Conservation (phyloP, 2,113 vertebrate species). For the Microtus pennsylvanicus region DNA sequence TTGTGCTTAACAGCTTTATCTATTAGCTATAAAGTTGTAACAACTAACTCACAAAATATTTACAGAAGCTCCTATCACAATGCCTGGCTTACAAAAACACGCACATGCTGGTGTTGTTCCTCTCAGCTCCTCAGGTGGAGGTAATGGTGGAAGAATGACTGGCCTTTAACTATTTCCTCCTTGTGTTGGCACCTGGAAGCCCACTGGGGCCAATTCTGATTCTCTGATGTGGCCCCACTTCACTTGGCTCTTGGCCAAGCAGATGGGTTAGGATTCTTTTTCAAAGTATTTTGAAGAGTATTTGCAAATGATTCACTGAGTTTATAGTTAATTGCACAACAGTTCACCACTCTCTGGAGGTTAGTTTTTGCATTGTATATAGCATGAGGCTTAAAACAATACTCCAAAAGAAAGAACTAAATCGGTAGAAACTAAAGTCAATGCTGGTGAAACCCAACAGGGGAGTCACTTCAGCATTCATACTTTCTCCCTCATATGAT, state of each 20-base stretch:
- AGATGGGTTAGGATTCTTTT: background rate
- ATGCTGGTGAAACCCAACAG: background rate
- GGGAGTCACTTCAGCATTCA: background rate
- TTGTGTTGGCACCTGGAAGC: background rate
- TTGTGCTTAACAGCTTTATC: constrained; percentile 48
- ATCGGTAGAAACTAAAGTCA: background rate
- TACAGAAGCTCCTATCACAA: background rate
- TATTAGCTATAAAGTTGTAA: constrained; percentile 30
- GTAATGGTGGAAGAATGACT: background rate
- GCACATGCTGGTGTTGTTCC: background rate
- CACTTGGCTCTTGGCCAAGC: background rate
- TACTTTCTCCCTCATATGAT: background rate
- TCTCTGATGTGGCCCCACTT: background rate
- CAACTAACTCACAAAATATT: constrained; percentile 53
- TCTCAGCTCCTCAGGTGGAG: background rate
- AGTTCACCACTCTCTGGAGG: background rate
- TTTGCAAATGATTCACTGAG: constrained; percentile 31
- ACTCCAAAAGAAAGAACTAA: background rate
- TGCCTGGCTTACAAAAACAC: background rate
- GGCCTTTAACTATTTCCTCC: background rate
- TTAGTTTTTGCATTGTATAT: background rate
- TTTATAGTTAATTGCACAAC: constrained; percentile 46
- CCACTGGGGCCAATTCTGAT: background rate
- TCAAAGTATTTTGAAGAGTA: constrained; percentile 17
- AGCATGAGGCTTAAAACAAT: background rate